A percentile compares a stretch with the other conserved stretches of the same genome.
Evolutionary conservation across 2,113 vertebrate species (phyloP).

Genomic region (Thryonomys swinderianus): DNA sequence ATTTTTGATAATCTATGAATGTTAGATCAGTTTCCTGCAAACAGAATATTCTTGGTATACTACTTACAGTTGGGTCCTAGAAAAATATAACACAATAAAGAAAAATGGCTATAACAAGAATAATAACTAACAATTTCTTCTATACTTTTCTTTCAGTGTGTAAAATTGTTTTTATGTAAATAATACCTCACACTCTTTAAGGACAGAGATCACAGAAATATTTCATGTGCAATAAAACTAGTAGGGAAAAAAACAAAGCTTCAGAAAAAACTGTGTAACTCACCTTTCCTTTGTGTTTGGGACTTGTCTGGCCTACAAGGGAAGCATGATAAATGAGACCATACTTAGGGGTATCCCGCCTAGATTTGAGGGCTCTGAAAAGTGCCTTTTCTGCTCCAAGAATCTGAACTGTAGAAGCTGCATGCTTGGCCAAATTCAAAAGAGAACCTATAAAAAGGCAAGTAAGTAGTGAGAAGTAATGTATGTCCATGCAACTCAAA

Average conservation of each 20-base stretch:
- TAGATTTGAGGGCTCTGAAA: conserved; percentile 97
- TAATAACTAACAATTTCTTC: background rate
- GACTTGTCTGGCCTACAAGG: conserved; percentile 95
- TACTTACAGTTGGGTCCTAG: background rate
- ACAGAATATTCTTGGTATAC: background rate
- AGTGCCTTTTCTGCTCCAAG: conserved; percentile 98
- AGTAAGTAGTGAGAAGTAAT: background rate
- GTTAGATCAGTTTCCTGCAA: background rate
- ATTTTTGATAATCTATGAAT: background rate
- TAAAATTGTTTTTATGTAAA: background rate
- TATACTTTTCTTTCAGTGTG: background rate
- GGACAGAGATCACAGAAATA: background rate
- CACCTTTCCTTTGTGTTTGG: conserved; percentile 99
- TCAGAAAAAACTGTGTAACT: conserved; percentile 46
- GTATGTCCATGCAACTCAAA: background rate
- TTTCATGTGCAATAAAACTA: background rate
- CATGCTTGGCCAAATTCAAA: conserved; percentile 98
- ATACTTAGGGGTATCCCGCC: conserved; percentile 97
- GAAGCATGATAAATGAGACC: conserved; percentile 99
- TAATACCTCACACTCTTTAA: background rate
- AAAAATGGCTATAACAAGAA: background rate
- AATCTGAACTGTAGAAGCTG: conserved; percentile 98
- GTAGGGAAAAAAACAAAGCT: background rate
- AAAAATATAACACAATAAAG: background rate
- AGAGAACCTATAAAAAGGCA: conserved; percentile 90